Conservation (phyloP, 2,113 vertebrate species). For the Atrichornis clamosus region DNA sequence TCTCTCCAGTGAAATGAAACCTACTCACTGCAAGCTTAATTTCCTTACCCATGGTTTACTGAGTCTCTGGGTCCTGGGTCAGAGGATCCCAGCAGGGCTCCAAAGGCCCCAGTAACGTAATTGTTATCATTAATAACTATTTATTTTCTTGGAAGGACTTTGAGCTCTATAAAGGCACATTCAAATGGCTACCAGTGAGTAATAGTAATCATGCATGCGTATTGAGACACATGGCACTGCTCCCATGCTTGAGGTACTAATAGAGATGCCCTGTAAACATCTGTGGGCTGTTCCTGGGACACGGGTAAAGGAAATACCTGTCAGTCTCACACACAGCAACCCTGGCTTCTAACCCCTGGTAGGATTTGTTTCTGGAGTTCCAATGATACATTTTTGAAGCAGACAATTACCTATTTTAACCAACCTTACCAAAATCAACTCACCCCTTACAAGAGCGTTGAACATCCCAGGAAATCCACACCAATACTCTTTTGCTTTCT, state of each 20-base stretch:
- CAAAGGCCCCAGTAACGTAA: neutral
- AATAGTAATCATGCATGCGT: neutral
- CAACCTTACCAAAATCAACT: neutral
- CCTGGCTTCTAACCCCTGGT: neutral
- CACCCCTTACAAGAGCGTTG: neutral
- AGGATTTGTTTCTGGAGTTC: neutral
- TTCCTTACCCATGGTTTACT: neutral
- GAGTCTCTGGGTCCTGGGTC: neutral
- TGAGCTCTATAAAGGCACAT: neutral
- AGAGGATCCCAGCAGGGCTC: neutral
- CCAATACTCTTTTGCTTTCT: neutral
- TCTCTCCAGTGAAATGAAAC: neutral
- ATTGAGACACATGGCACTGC: neutral
- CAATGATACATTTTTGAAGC: neutral
- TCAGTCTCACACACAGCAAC: neutral
- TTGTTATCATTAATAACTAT: neutral
- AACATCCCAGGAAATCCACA: neutral
- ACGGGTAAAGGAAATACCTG: neutral
- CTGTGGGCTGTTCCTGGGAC: neutral
- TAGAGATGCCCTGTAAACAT: neutral
- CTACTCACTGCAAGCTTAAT: neutral
- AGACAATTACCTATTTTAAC: neutral
- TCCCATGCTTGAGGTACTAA: neutral
- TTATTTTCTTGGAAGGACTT: conserved; percentile 10
- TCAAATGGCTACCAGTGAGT: neutral